Evolutionary conservation across 2,113 vertebrate species (phyloP), one percentile per base, ranked within the genome.

Genomic region (Istiophorus platypterus): DNA sequence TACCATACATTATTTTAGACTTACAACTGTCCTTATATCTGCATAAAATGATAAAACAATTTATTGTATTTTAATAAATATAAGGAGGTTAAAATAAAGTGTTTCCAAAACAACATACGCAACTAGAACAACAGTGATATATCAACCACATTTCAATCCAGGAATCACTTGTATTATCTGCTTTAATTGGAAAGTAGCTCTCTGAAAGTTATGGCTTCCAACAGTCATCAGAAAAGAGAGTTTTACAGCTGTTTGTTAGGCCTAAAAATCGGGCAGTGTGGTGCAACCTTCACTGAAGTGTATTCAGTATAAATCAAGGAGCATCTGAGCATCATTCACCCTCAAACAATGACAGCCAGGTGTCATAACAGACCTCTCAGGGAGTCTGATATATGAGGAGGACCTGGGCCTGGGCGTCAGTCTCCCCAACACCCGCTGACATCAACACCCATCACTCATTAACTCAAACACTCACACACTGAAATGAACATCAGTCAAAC

Each of bases 361-460:
- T 82, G 80, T 88, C 89, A 89, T 45, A 90, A 85, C 76, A 76
- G 66, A 54, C 70, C 67, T 27, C 66, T 79, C 54, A 4, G 45
- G 75, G 57, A 72, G 26, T 13, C 29, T 79, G 84, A 89, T 76
- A 31, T 71, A 85, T 78, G 80, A 82, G 18, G 47, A 59, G 31
- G 42, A 54, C 72, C 70, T 10, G 75, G 24, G 41, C n/a, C 54
- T 0, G 7, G 1, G 78, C 52, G 51, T 88, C 81, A 22, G 49
- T 71, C 91, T 85, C 76, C 65, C 63, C 49, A 3, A 67, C 71
- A 26, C 49, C 27, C 0, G 45, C 65, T 27, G 78, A 54, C 84
- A 27, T 24, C 76, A 22, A 31, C 82, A 34, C 31, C 31, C 3
- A 88, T 87, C 84, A 51, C 72, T 89, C 84, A 86, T 78, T 78